Percentiles rank a stretch among this genome's conserved stretches.
phyloP scores from a whole-genome alignment of 2,797 vertebrate genomes.

The Rhabdophis nuchalis region DNA sequence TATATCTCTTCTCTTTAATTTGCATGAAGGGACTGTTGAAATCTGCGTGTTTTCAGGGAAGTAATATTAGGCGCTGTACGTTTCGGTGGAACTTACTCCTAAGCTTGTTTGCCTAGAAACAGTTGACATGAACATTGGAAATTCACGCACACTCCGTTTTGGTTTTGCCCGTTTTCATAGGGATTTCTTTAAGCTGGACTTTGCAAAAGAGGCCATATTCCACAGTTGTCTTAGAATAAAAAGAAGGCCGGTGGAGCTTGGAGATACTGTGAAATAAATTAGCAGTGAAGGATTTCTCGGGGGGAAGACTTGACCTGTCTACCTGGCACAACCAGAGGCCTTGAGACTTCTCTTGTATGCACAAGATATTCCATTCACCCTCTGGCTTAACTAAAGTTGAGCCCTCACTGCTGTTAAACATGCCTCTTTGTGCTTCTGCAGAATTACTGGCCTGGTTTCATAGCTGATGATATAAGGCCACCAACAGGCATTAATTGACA shows the following conservation, averaged over 20 bases:
- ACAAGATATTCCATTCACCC: not conserved
- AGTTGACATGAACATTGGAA: not conserved
- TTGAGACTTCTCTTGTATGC: not conserved
- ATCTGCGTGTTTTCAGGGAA: not conserved
- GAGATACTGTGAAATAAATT: constrained; percentile 17
- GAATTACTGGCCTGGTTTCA: not conserved
- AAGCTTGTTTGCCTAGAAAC: not conserved
- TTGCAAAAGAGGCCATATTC: not conserved
- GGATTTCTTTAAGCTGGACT: not conserved
- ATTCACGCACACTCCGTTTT: not conserved
- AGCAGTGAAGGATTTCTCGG: not conserved
- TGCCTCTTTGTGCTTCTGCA: not conserved
- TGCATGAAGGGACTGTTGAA: not conserved
- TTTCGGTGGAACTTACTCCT: not conserved
- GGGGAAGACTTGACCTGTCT: not conserved
- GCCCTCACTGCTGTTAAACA: not conserved
- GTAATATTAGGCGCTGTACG: not conserved
- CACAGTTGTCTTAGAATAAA: not conserved
- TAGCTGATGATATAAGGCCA: constrained; percentile 1
- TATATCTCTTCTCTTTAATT: not conserved
- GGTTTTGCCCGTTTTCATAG: not conserved
- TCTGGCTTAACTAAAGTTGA: not conserved
- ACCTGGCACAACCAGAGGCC: not conserved
- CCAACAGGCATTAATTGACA: not conserved
- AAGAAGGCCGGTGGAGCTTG: not conserved